Evolutionary conservation across 1,140 invertebrate species (phyloP).

Genomic region (Lasioglossum baleicum): DNA sequence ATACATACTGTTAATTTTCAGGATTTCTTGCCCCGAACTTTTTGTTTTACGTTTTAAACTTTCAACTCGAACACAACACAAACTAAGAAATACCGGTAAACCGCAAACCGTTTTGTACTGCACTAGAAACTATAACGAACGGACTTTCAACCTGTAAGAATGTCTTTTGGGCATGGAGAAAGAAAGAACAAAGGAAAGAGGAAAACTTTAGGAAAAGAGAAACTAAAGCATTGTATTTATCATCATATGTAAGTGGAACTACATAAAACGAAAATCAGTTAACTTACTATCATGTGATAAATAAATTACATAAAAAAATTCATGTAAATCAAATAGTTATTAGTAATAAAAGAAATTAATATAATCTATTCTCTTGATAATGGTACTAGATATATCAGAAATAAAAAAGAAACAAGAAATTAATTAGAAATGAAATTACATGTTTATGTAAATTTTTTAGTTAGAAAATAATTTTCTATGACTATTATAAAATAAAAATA

Average conservation of each 20-base stretch:
- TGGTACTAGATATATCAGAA: too few species aligned
- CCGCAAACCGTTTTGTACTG: conserved; percentile 73
- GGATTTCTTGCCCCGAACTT: conserved; percentile 60
- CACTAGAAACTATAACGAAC: conserved; percentile 76
- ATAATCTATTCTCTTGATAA: too few species aligned
- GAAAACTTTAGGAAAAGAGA: conserved; percentile 20
- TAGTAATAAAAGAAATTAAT: too few species aligned
- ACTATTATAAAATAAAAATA: too few species aligned
- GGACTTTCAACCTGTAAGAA: conserved; percentile 79
- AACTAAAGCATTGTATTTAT: conserved; percentile 25
- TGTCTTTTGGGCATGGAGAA: conserved; percentile 67
- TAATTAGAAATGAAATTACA: too few species aligned
- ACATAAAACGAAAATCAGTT: conserved; percentile 1
- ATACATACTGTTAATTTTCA: conserved; percentile 66
- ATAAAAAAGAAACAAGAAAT: too few species aligned
- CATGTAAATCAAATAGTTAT: too few species aligned
- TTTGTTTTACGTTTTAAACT: conserved; percentile 58
- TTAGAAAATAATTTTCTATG: too few species aligned
- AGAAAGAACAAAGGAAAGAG: conserved; percentile 41
- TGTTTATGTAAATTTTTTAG: too few species aligned
- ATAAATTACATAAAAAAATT: neutral
- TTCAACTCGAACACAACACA: conserved; percentile 77
- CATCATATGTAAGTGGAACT: neutral
- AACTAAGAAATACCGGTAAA: conserved; percentile 74
- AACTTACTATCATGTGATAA: neutral